Conservation (phyloP, 2,113 vertebrate species). For the Mobula hypostoma region DNA sequence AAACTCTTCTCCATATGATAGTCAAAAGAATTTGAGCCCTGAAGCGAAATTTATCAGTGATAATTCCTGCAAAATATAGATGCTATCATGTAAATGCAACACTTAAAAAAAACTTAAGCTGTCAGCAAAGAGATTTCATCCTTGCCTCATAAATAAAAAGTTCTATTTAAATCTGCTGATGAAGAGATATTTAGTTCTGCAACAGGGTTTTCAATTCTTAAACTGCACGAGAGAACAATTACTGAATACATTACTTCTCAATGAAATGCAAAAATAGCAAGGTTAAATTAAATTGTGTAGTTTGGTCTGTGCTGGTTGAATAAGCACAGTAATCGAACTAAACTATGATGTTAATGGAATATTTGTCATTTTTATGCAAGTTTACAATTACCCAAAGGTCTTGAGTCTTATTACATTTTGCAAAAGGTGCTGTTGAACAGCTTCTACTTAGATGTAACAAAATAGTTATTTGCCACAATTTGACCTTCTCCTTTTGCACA, state of each 20-base stretch:
- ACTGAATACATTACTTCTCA: background rate
- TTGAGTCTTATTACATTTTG: background rate
- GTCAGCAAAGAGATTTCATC: background rate
- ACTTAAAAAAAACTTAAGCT: background rate
- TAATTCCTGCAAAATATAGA: background rate
- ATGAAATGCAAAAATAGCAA: background rate
- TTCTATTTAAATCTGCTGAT: background rate
- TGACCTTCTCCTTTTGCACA: background rate
- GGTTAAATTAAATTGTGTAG: background rate
- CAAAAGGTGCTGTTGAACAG: conserved; percentile 22
- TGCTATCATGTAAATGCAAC: background rate
- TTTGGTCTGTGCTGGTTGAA: conserved; percentile 2
- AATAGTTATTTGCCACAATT: background rate
- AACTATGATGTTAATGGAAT: background rate
- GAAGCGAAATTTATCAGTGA: background rate
- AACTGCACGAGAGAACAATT: conserved; percentile 10
- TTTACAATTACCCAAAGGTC: conserved; percentile 10
- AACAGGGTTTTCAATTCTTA: background rate
- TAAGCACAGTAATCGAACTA: conserved; percentile 21
- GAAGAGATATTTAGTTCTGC: background rate
- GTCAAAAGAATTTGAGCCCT: background rate
- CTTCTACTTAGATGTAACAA: background rate
- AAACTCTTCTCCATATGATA: background rate
- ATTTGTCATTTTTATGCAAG: background rate
- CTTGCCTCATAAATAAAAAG: background rate